These are phyloP conservation scores for Trachymyrmex cornetzi DNA, from an alignment of 1,140 invertebrate genomes.

Conservation along the genomic window DNA sequence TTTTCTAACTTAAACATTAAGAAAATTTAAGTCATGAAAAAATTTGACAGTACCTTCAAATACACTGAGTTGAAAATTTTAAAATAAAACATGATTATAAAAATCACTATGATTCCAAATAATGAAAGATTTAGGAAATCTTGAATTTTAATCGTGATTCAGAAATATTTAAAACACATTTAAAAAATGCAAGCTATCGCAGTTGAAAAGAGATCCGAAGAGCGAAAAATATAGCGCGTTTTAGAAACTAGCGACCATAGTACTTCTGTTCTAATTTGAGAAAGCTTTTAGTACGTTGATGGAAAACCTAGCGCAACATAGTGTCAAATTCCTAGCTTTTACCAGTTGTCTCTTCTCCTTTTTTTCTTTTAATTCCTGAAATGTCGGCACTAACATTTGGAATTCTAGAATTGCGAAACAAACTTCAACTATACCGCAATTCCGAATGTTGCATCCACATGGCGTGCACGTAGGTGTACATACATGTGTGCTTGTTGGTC, in stretches of 20 bases:
- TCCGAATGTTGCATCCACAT: background rate
- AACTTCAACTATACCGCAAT: slow-evolving; percentile 17
- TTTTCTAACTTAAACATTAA: no score
- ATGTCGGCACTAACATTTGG: slow-evolving; percentile 20
- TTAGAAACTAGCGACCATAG: background rate
- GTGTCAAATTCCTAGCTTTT: slow-evolving; percentile 8
- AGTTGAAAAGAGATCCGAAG: background rate
- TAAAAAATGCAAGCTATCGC: background rate
- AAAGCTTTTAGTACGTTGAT: slow-evolving; percentile 2
- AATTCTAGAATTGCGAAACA: slow-evolving; percentile 41
- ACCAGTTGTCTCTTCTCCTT: background rate
- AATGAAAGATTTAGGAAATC: background rate
- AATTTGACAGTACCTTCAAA: no score
- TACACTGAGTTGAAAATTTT: no score
- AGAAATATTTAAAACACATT: background rate
- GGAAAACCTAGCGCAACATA: background rate
- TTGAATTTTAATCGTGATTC: background rate
- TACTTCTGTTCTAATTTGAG: background rate
- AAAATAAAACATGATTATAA: no score
- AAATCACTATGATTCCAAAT: background rate
- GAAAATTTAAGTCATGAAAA: no score
- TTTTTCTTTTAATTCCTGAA: slow-evolving; percentile 32
- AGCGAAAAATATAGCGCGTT: background rate
- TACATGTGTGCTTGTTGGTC: background rate
- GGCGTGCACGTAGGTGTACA: background rate